These are phyloP conservation scores for Anoplophora glabripennis DNA, from an alignment of 1,140 invertebrate species.

Conservation along the genomic window DNA sequence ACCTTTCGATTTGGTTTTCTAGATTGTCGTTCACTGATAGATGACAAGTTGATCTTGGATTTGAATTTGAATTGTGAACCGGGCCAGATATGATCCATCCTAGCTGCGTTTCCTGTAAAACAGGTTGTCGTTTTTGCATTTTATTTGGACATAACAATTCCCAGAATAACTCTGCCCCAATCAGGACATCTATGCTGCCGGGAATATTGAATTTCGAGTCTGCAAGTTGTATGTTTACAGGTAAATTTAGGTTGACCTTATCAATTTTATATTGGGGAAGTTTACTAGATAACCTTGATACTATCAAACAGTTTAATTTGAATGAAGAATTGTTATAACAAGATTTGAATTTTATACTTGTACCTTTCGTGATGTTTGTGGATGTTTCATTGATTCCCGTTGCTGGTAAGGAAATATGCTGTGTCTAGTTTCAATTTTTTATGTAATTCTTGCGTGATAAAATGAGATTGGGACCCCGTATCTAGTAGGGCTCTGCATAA, in stretches of 20 bases:
- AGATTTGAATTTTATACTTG: constrained; percentile 4
- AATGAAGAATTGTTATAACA: constrained; percentile 1
- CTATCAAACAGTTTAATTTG: constrained; percentile 2
- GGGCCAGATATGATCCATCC: constrained; percentile 4
- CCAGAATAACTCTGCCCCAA: constrained; percentile 10
- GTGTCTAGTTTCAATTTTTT: constrained; percentile 1
- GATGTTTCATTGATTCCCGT: constrained; percentile 8
- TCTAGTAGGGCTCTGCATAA: constrained; percentile 22
- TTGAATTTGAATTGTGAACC: not conserved
- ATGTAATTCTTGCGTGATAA: constrained; percentile 15
- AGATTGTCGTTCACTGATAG: not conserved
- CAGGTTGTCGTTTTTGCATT: not conserved
- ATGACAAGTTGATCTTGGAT: not conserved
- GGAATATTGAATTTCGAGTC: not conserved
- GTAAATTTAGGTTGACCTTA: not conserved
- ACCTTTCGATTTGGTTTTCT: not conserved
- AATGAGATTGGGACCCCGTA: constrained; percentile 19
- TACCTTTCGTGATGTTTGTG: constrained; percentile 2
- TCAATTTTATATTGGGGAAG: not conserved
- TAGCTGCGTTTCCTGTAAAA: constrained; percentile 8
- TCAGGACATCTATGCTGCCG: not conserved
- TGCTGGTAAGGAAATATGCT: constrained; percentile 1
- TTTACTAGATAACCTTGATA: not conserved
- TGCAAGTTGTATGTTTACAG: not conserved
- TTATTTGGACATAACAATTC: constrained; percentile 1